These are phyloP conservation scores for Eospalax fontanierii DNA, from an alignment of 2,797 vertebrate genomes.

Conservation along the genomic window DNA sequence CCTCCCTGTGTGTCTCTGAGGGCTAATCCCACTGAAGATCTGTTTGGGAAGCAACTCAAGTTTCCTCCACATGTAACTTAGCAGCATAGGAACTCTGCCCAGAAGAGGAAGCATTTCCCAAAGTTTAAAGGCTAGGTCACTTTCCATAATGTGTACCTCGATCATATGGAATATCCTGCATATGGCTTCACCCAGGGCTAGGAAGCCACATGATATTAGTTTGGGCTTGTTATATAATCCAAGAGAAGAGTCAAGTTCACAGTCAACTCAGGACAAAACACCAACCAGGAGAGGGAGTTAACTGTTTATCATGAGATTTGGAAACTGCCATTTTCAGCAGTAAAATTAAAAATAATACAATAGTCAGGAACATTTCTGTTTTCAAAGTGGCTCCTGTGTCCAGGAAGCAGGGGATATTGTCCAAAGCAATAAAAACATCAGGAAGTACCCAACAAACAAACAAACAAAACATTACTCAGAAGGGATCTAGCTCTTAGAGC, in stretches of 20 bases:
- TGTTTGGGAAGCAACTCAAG: not conserved
- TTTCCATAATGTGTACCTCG: not conserved
- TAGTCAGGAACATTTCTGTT: not conserved
- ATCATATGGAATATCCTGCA: not conserved
- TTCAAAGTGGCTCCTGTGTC: not conserved
- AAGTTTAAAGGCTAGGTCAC: too few relatives aligned
- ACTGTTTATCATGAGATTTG: not conserved
- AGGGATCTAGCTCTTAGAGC: not conserved
- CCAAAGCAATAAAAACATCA: not conserved
- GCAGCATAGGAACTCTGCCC: not conserved
- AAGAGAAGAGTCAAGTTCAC: not conserved
- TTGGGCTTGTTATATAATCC: not conserved
- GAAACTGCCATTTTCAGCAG: not conserved
- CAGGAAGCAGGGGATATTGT: not conserved
- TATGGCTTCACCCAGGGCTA: too few relatives aligned
- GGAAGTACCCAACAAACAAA: fast-evolving
- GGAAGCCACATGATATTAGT: not conserved
- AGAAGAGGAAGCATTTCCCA: too few relatives aligned
- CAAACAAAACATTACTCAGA: not conserved
- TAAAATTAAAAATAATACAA: not conserved
- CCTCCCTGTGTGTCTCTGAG: too few relatives aligned
- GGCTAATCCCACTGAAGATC: fast-evolving
- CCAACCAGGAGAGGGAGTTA: fast-evolving
- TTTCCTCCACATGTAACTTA: fast-evolving
- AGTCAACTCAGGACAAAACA: not conserved